Conservation (phyloP, 2,888 invertebrate species). For the Eutolmus rufibarbis region DNA sequence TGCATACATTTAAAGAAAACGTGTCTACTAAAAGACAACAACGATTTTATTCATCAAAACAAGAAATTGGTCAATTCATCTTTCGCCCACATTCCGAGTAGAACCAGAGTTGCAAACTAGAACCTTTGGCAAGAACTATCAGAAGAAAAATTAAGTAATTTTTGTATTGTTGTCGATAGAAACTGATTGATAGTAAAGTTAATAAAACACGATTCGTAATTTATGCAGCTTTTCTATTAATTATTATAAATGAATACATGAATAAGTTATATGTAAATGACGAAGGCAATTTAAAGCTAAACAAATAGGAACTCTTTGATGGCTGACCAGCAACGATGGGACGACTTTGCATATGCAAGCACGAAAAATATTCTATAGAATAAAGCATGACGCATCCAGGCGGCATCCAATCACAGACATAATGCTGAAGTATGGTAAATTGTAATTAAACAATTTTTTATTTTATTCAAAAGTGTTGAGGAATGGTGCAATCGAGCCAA, state of each 20-base stretch:
- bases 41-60: not conserved
- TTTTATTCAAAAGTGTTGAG: constrained; percentile 69
- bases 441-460: constrained; percentile 65
- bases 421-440: constrained; percentile 53
- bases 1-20: not conserved
- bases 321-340: not conserved
- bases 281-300: not conserved
- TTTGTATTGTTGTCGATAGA: not conserved
- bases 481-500: constrained; percentile 80
- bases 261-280: constrained; percentile 2
- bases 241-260: constrained; percentile 9
- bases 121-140: not conserved
- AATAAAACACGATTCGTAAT: not conserved
- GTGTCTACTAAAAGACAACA: not conserved
- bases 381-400: not conserved
- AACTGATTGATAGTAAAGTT: not conserved
- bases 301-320: constrained; percentile 3
- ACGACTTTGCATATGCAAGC: not conserved
- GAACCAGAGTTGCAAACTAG: not conserved
- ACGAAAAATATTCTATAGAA: not conserved
- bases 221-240: not conserved
- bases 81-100: not conserved
- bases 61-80: not conserved
- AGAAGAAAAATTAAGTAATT: not conserved
- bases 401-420: not conserved